Evolutionary conservation across 2,888 invertebrate species (phyloP), one percentile per base, ranked within the genome.

Genomic region (Pheosia gnoma): DNA sequence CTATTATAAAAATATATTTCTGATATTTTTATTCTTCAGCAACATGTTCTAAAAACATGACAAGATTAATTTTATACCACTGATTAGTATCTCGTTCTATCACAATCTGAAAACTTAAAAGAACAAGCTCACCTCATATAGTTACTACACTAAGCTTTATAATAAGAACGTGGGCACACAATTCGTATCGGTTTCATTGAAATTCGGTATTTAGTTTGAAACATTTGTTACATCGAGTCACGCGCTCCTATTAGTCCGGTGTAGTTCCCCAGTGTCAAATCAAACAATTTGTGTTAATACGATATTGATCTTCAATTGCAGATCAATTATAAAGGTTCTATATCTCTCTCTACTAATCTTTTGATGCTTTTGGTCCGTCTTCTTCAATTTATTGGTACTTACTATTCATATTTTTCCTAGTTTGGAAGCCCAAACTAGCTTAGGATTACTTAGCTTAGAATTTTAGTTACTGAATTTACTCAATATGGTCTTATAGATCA

Each of bases 161-260:
- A 55, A 39, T 39, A 47, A 10, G 39, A 60, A 65, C 41, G 54
- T 60, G 57, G 70, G 58, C 62, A 74, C 71, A 61, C 62, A 60
- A 65, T 58, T 65, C 59, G 41, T 57, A 63, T 56, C 45, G 61
- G 55, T 58, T 74, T 69, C 55, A 57, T 57, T 59, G 62, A 63
- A 71, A 58, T 45, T 61, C 60, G 61, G 62, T 58, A 61, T 68
- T 72, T 71, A 63, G 68, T 68, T 68, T 45, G 63, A 25, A 57
- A 65, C 74, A 61, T 60, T 65, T 73, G 67, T 59, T 70, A 38
- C 25, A 9, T 60, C 57, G 39, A 56, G 51, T 51, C 41, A 51
- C 39, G 49, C 56, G 60, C 49, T 36, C 39, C 51, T 25, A 52
- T 37, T 59, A 54, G 49, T 6, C 36, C 43, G 38, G 45, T 56